Percentiles rank a stretch among this genome's conserved stretches.
Conservation (phyloP, 2,797 vertebrate genomes). For the Cyclura pinguis region DNA sequence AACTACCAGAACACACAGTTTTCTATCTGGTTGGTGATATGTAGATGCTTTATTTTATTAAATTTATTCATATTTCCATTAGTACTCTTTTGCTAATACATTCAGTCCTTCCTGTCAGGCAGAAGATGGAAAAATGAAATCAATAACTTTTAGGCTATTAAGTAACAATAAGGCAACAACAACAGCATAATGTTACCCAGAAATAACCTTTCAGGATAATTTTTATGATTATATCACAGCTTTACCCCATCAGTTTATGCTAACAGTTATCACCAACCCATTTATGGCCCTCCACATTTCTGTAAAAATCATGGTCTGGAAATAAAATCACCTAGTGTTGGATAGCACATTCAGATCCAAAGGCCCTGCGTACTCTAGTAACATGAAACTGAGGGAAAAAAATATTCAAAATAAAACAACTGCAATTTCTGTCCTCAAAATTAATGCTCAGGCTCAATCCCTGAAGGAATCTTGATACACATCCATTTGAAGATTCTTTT, state of each 20-base stretch:
- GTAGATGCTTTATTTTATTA: not conserved
- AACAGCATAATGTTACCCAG: not conserved
- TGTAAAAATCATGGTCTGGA: slow-evolving; percentile 20
- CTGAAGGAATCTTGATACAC: not conserved
- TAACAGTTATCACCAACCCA: slow-evolving; percentile 37
- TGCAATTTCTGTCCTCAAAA: not conserved
- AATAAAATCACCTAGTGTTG: slow-evolving; percentile 32
- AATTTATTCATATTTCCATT: not conserved
- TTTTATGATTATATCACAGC: slow-evolving; percentile 17
- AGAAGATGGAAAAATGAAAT: not conserved
- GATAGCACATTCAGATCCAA: not conserved
- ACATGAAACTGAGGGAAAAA: not conserved
- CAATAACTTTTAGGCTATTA: slow-evolving; percentile 30
- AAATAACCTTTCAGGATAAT: slow-evolving; percentile 4
- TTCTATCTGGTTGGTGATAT: not conserved
- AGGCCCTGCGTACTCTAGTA: not conserved
- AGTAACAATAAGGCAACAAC: slow-evolving; percentile 37
- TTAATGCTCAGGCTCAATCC: not conserved
- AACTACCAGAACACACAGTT: not conserved
- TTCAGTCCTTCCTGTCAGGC: too few relatives aligned
- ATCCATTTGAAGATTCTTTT: not conserved
- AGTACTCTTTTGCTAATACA: not conserved
- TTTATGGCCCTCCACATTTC: not conserved
- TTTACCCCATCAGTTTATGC: slow-evolving; percentile 23
- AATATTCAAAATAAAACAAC: not conserved